Evolutionary conservation across 2,888 invertebrate genomes (phyloP), one percentile per base, ranked within the genome.

Genomic region (Drosophila multiciliata): DNA sequence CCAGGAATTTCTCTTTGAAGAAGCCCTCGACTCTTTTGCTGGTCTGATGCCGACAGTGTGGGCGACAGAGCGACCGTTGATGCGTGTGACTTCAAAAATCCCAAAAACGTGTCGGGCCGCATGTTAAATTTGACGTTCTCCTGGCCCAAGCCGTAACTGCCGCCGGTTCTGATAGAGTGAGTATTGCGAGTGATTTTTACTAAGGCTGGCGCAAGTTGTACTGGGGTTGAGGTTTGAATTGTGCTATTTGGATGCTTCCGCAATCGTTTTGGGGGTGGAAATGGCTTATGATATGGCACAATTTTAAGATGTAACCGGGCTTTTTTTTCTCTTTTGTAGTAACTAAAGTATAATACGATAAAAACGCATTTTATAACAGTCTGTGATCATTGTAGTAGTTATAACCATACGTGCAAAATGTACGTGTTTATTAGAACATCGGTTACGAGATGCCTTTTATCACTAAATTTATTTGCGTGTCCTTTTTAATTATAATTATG

Each of bases 51-150:
- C 52, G 53, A 40, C 62, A 62, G 49, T 64, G 52, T 58, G 66
- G 53, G 48, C 59, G 62, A 45, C 26, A 45, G 45, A n/a, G 60
- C 52, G 63, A 38, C 62, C 73, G 59, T 75, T 87, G 87, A 73
- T 82, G 87, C 86, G 87, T 87, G 83, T 87, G 86, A 87, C 88
- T 87, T 87, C 82, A 84, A 87, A 90, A 91, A 91, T 91, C 91
- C 89, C 77, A 81, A 90, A 91, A 91, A 91, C 91, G 91, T 91
- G 91, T 87, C 89, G 77, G 87, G 80, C 91, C 80, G 84, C 89
- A 91, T 84, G 91, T 86, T 89, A 82, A 83, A 82, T 67, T 79
- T 82, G 71, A 79, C 80, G 80, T 73, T 70, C 73, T 73, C 66
- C 57, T 70, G 58, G 65, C 42, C 59, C 38, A 40, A 40, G 55